phyloP scores from a whole-genome alignment of 2,113 vertebrate genomes.

The Mesembrinibis cayennensis region DNA sequence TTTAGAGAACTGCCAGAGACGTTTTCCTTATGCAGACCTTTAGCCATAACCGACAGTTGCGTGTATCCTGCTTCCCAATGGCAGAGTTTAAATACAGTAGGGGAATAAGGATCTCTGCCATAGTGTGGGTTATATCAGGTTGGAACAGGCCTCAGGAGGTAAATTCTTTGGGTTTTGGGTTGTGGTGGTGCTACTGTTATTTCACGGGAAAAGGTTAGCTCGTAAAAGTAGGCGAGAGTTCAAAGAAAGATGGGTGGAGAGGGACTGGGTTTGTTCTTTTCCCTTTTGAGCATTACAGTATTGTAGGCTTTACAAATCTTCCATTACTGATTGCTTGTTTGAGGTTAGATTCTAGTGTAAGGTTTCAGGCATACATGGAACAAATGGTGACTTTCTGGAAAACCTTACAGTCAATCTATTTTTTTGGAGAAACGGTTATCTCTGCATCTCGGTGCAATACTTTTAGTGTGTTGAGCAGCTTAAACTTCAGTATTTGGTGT shows the following conservation, averaged over 20 bases:
- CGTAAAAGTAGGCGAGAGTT: not conserved
- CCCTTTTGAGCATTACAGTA: not conserved
- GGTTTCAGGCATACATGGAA: not conserved
- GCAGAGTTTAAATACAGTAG: not conserved
- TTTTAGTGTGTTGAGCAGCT: not conserved
- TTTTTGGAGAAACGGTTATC: not conserved
- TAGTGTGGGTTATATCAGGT: not conserved
- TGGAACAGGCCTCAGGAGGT: not conserved
- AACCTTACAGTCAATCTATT: fast-evolving
- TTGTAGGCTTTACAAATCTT: not conserved
- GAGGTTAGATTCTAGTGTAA: not conserved
- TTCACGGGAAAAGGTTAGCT: not conserved
- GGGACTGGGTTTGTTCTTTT: not conserved
- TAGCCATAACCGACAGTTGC: not conserved
- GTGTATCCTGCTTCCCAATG: not conserved
- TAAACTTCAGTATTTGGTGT: not conserved
- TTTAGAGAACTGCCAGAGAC: not conserved
- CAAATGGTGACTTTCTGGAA: not conserved
- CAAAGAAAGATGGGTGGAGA: not conserved
- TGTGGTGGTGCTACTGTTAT: not conserved
- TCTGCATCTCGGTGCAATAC: not conserved
- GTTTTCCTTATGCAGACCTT: not conserved
- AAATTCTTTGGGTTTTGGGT: not conserved
- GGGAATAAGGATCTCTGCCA: not conserved
- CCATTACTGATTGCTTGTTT: not conserved